phyloP scores from a whole-genome alignment of 1,140 invertebrate genomes.

The Nebria ingens region DNA sequence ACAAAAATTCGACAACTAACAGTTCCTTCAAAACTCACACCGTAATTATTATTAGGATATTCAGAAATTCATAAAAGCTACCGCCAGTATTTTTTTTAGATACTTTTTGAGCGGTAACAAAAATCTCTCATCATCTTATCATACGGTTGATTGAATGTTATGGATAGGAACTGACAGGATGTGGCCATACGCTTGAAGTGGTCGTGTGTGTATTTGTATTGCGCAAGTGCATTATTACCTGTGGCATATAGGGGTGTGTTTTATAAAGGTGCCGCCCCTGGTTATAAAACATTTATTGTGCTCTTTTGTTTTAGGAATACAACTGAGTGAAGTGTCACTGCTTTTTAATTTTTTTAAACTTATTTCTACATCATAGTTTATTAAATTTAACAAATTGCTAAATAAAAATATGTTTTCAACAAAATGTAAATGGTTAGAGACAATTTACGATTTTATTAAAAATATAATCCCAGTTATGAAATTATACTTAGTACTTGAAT shows the following conservation, averaged over 20 bases:
- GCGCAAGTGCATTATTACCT: not conserved
- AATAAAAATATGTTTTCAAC: too few species aligned
- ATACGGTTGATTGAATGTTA: not conserved
- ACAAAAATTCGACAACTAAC: not conserved
- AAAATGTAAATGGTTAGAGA: too few species aligned
- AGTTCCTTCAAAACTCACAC: not conserved
- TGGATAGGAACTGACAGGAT: constrained; percentile 2
- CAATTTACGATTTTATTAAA: too few species aligned
- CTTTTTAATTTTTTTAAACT: too few species aligned
- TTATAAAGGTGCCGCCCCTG: not conserved
- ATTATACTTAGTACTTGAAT: too few species aligned
- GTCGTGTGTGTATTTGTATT: not conserved
- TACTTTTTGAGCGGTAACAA: not conserved
- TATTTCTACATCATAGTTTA: too few species aligned
- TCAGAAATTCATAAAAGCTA: too few species aligned
- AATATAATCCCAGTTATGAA: too few species aligned
- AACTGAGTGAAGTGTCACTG: too few species aligned
- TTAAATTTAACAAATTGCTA: too few species aligned
- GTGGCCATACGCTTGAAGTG: not conserved
- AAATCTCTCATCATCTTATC: not conserved
- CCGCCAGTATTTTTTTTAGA: too few species aligned
- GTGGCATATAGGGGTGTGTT: not conserved
- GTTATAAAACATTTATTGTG: not conserved
- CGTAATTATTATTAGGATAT: not conserved
- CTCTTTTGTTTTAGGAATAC: not conserved